Conservation (phyloP, 2,888 invertebrate genomes). For the Noctua pronuba region DNA sequence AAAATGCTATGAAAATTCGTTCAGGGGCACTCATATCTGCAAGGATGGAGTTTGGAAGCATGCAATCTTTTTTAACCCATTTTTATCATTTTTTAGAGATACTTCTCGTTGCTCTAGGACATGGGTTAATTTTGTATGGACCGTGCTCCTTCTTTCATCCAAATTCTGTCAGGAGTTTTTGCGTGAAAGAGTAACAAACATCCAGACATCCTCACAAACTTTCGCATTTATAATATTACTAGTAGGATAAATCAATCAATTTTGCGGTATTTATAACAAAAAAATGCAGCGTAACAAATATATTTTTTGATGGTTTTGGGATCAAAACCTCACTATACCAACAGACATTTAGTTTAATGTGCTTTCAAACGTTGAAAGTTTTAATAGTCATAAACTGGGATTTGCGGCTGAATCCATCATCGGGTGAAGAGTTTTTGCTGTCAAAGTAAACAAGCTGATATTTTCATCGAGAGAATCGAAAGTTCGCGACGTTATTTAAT, state of each 20-base stretch:
- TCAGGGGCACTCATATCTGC: no score
- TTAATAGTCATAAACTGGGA: conserved; percentile 28
- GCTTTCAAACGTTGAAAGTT: conserved; percentile 13
- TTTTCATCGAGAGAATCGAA: not conserved
- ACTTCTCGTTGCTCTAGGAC: no score
- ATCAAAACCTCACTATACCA: conserved; percentile 8
- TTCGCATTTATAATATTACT: no score
- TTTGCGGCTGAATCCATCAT: conserved; percentile 8
- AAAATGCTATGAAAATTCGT: no score
- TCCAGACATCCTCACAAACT: no score
- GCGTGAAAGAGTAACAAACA: no score
- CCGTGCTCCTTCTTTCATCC: no score
- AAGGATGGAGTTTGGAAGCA: no score
- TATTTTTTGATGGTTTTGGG: conserved; percentile 3
- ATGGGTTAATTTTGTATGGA: no score
- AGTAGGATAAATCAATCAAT: not conserved
- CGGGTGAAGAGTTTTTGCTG: conserved; percentile 15
- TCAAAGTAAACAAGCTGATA: conserved; percentile 18
- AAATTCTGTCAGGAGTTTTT: no score
- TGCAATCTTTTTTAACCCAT: no score
- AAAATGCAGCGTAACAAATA: not conserved
- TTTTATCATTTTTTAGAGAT: no score
- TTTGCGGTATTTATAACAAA: not conserved
- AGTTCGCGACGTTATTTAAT: not conserved
- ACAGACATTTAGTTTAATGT: conserved; percentile 5